These are phyloP conservation scores for Lycopodina hypogea DNA, from an alignment of 37 sponge, comb jelly and placozoan genomes.

Conservation along the genomic window DNA sequence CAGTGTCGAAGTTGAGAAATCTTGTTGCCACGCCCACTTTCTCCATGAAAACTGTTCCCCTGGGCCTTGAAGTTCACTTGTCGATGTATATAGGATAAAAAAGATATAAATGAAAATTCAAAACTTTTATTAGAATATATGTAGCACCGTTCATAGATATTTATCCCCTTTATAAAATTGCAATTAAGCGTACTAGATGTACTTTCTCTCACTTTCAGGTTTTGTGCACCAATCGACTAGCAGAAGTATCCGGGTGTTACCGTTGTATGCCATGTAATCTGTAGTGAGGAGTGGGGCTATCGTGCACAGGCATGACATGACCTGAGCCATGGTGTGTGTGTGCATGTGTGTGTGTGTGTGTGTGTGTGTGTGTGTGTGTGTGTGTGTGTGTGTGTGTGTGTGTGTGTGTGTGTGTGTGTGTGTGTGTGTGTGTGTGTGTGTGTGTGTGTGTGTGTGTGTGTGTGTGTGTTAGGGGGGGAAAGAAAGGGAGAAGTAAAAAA, in stretches of 20 bases:
- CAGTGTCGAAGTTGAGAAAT: slow-evolving; percentile 79
- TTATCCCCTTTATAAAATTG: background rate
- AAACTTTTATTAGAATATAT: background rate
- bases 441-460: no score
- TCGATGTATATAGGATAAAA: no score
- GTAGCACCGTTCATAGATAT: background rate
- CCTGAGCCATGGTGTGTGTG: no score
- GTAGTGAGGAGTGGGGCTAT: slow-evolving; percentile 72
- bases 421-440: no score
- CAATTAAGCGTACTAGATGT: background rate
- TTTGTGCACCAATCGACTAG: slow-evolving; percentile 91
- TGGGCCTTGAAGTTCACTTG: slow-evolving; percentile 71
- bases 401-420: no score
- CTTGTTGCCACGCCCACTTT: slow-evolving; percentile 76
- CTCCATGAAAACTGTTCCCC: slow-evolving; percentile 92
- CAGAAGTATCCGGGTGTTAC: slow-evolving; percentile 87
- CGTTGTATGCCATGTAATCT: slow-evolving; percentile 92
- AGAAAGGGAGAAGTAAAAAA: no score
- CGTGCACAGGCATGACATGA: slow-evolving; percentile 80
- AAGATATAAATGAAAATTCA: background rate
- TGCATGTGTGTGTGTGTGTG: no score
- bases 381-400: no score
- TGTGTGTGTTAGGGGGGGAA: no score
- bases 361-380: no score
- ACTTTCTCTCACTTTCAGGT: slow-evolving; percentile 29